Evolutionary conservation across 2,888 invertebrate genomes (phyloP).

Genomic region (Agrochola litura): DNA sequence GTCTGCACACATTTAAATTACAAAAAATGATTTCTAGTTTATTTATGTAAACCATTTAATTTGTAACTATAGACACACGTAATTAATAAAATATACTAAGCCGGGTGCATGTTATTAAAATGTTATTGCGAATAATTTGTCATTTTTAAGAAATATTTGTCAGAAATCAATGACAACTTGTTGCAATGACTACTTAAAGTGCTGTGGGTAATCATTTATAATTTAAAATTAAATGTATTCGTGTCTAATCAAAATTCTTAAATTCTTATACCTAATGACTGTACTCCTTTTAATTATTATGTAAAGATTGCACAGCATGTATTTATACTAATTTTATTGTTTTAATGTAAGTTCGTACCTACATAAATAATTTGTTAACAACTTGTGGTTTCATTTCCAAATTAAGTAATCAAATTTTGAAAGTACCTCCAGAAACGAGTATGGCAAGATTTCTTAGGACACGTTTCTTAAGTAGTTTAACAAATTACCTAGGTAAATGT

Average conservation of each 20-base stretch:
- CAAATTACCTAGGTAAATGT: constrained; percentile 31
- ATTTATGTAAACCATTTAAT: constrained; percentile 22
- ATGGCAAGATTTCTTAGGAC: constrained; percentile 18
- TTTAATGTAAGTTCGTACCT: constrained; percentile 66
- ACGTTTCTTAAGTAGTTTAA: constrained; percentile 25
- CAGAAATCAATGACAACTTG: constrained; percentile 80
- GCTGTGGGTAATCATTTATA: constrained; percentile 76
- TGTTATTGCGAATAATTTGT: constrained; percentile 87
- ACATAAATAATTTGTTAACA: constrained; percentile 74
- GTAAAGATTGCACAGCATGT: constrained; percentile 62
- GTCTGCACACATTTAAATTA: not conserved
- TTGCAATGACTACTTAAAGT: constrained; percentile 79
- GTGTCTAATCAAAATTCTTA: constrained; percentile 46
- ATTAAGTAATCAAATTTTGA: constrained; percentile 29
- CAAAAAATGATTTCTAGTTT: constrained; percentile 1
- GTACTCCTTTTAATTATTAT: constrained; percentile 48
- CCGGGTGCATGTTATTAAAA: constrained; percentile 72
- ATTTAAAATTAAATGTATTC: constrained; percentile 52
- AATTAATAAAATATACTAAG: constrained; percentile 62
- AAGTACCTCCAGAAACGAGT: constrained; percentile 14
- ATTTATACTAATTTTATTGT: constrained; percentile 71
- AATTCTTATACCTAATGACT: constrained; percentile 58
- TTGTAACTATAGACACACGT: constrained; percentile 26
- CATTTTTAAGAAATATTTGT: constrained; percentile 72
- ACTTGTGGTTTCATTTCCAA: constrained; percentile 60